Evolutionary conservation across 2,888 invertebrate species (phyloP).

Genomic region (Drosophila anomalipes): DNA sequence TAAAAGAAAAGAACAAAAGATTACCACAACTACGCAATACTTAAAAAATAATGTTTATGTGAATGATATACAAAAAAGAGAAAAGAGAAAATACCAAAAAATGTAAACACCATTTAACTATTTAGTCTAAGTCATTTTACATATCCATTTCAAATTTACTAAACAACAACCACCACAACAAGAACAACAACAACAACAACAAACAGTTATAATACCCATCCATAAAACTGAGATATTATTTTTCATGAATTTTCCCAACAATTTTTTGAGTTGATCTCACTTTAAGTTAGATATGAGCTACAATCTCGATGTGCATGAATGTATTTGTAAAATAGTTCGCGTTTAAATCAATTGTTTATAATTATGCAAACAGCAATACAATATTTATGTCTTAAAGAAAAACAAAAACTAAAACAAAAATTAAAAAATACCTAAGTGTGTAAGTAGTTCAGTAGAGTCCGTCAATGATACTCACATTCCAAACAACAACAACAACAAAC

Average conservation of each 20-base stretch:
- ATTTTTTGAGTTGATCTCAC: slow-evolving; percentile 15
- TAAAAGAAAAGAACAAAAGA: neutral
- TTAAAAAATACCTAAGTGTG: slow-evolving; percentile 31
- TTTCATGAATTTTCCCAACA: slow-evolving; percentile 6
- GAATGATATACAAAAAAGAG: slow-evolving; percentile 22
- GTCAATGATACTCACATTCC: slow-evolving; percentile 59
- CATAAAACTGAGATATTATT: slow-evolving; percentile 74
- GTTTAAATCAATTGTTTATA: slow-evolving; percentile 73
- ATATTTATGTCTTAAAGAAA: slow-evolving; percentile 49
- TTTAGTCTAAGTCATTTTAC: slow-evolving; percentile 75
- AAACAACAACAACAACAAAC: slow-evolving; percentile 2
- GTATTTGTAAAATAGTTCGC: slow-evolving; percentile 42
- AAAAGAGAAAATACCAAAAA: slow-evolving; percentile 11
- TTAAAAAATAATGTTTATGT: slow-evolving; percentile 24
- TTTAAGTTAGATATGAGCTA: slow-evolving; percentile 27
- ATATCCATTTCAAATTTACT: slow-evolving; percentile 61
- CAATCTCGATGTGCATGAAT: slow-evolving; percentile 36
- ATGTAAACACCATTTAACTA: slow-evolving; percentile 50
- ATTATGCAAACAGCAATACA: slow-evolving; percentile 62
- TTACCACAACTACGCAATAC: slow-evolving; percentile 23
- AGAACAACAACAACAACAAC: neutral
- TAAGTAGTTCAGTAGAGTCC: slow-evolving; percentile 73
- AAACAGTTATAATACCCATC: slow-evolving; percentile 39
- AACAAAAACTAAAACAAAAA: slow-evolving; percentile 12
- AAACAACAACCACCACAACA: neutral